Evolutionary conservation across 2,797 vertebrate genomes (phyloP).

Genomic region (Zenarchopterus dispar): DNA sequence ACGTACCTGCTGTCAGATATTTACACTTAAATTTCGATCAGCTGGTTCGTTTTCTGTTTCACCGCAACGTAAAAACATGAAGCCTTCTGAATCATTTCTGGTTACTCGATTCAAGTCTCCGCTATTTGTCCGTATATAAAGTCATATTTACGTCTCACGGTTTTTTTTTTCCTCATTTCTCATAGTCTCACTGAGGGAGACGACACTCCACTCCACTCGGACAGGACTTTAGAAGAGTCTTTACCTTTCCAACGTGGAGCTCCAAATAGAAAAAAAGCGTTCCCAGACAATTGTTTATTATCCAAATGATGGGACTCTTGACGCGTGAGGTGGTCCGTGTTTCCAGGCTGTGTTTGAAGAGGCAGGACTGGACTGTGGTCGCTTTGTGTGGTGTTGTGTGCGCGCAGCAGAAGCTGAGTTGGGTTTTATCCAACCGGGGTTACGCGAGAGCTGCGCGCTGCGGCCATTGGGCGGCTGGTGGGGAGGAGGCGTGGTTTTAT

Average conservation of each 20-base stretch:
- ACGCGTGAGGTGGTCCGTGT: slow-evolving; percentile 3
- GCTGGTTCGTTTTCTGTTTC: too few relatives aligned
- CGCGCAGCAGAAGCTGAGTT: slow-evolving; percentile 49
- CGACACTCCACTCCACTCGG: too few relatives aligned
- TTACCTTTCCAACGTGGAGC: slow-evolving; percentile 65
- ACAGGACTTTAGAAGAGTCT: not conserved
- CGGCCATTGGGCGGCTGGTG: slow-evolving; percentile 72
- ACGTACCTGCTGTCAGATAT: too few relatives aligned
- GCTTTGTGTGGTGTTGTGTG: slow-evolving; percentile 38
- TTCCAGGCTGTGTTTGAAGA: slow-evolving; percentile 26
- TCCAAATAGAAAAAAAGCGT: slow-evolving; percentile 30
- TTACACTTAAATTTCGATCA: too few relatives aligned
- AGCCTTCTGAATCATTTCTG: too few relatives aligned
- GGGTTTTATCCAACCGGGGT: slow-evolving; percentile 79
- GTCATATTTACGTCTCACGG: too few relatives aligned
- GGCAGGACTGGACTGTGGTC: slow-evolving; percentile 5
- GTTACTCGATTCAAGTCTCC: too few relatives aligned
- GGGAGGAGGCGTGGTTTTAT: slow-evolving; percentile 52
- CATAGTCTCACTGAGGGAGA: not conserved
- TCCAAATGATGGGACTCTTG: slow-evolving; percentile 60
- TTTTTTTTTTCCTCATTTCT: not conserved
- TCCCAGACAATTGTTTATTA: slow-evolving; percentile 60
- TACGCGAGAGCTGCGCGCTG: slow-evolving; percentile 53
- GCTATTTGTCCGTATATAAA: too few relatives aligned
- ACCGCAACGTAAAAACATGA: too few relatives aligned